Evolutionary conservation across 2,797 vertebrate species (phyloP), one percentile per base, ranked within the genome.

Genomic region (Mallotus villosus): DNA sequence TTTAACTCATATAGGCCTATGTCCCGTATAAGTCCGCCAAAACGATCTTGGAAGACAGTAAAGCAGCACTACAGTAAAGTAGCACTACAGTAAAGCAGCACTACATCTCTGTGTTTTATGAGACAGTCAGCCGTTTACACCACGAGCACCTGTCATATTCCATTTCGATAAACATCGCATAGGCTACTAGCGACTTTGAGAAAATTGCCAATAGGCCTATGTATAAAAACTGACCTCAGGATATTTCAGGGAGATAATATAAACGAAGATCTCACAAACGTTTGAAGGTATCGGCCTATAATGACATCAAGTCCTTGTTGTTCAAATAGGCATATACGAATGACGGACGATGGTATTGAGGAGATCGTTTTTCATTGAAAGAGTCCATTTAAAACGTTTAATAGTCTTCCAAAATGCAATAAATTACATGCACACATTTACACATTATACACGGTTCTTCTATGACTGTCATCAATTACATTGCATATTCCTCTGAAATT

Each of bases 391-490:
- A 93, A 92, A 95, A 95, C 85, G 92, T 93, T 94, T 94, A 93
- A 94, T 86, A 90, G 84, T 94, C 94, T 94, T 95, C 93, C 94
- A 95, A 97, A 97, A 99, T 96, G 96, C 95, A 99, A 98, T 98
- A 98, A 99, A 94, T 98, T 98, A 98, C 97, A 99, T 98, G 97
- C 97, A 98, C 95, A 96, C 96, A 96, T 95, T 96, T 97, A 98
- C 94, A 97, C 94, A 93, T 94, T 95, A 90, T 93, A 96, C 92
- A 93, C 92, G 87, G 92, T 89, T 94, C 90, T 92, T 94, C 92
- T 93, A 93, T 91, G 90, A 94, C 87, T 93, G 93, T 88, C 92
- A 86, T 92, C 89, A 94, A 94, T 94, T 95, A 95, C 94, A 91
- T 96, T 95, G 94, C 93, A 94, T 94, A 94, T 95, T 94, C 94